phyloP scores from a whole-genome alignment of 2,113 vertebrate genomes.

The Lophura nycthemera region DNA sequence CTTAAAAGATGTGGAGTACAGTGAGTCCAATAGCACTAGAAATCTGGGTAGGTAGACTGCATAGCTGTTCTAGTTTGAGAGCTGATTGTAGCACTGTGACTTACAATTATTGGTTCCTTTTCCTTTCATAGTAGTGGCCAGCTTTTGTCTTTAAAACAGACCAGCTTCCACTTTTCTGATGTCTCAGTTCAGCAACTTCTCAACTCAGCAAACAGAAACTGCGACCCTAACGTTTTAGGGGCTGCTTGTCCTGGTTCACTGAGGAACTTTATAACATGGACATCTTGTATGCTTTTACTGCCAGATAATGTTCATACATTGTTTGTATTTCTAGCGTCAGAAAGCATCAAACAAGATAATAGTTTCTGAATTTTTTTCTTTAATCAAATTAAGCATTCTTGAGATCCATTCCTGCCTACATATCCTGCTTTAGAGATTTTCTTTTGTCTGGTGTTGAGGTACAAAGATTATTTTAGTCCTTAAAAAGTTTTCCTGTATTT shows the following conservation, averaged over 20 bases:
- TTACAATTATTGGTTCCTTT: not conserved
- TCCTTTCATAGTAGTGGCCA: not conserved
- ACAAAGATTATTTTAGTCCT: not conserved
- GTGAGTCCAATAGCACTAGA: not conserved
- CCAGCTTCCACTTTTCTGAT: not conserved
- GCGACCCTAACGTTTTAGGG: not conserved
- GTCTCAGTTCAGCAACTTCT: not conserved
- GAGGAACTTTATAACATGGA: not conserved
- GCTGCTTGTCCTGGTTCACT: not conserved
- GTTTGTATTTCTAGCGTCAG: not conserved
- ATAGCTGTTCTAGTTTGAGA: not conserved
- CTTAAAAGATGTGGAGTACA: not conserved
- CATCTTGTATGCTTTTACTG: not conserved
- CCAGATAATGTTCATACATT: not conserved
- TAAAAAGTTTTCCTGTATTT: not conserved
- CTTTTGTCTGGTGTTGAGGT: not conserved
- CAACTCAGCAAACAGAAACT: not conserved
- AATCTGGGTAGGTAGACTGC: not conserved
- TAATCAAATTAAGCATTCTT: not conserved
- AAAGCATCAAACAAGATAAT: not conserved
- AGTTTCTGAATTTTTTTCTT: not conserved
- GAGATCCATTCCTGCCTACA: not conserved
- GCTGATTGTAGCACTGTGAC: not conserved
- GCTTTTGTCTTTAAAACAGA: not conserved
- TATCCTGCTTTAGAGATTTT: not conserved